Percentiles rank a stretch among this genome's conserved stretches.
Conservation (phyloP, 2,888 invertebrate genomes). For the Cryptus armator region DNA sequence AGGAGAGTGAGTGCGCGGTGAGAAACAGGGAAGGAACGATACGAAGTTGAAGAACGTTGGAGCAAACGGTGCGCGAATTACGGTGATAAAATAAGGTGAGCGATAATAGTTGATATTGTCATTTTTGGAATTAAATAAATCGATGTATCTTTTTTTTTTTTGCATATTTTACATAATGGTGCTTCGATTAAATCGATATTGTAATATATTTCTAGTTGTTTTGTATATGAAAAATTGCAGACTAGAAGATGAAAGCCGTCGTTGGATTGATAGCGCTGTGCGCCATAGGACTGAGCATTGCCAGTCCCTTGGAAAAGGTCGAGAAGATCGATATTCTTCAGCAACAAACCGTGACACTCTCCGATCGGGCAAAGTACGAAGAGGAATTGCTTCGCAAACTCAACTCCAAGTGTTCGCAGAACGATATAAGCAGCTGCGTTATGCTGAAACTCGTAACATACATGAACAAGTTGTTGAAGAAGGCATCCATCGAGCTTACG, state of each 20-base stretch:
- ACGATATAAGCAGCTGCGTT: constrained; percentile 93
- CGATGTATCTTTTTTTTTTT: background rate
- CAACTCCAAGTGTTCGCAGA: constrained; percentile 91
- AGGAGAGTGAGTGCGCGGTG: constrained; percentile 7
- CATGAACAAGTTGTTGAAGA: constrained; percentile 93
- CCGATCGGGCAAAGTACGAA: constrained; percentile 86
- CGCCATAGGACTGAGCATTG: constrained; percentile 74
- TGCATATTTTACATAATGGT: background rate
- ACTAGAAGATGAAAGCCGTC: constrained; percentile 77
- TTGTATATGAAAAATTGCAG: constrained; percentile 37
- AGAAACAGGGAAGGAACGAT: background rate
- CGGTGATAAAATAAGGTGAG: constrained; percentile 47
- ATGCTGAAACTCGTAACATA: constrained; percentile 93
- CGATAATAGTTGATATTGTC: background rate
- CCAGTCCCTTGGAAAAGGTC: constrained; percentile 82
- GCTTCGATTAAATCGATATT: background rate
- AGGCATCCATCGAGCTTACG: constrained; percentile 91
- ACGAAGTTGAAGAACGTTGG: background rate
- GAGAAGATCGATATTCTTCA: constrained; percentile 82
- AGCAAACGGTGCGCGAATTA: constrained; percentile 8
- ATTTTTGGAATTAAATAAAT: too few species aligned
- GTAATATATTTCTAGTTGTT: constrained; percentile 17
- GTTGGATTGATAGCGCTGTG: constrained; percentile 74
- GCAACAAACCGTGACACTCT: constrained; percentile 80
- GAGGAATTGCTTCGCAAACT: constrained; percentile 91